Evolutionary conservation across 2,797 vertebrate species (phyloP), one percentile per base, ranked within the genome.

Genomic region (Etheostoma nigrum): DNA sequence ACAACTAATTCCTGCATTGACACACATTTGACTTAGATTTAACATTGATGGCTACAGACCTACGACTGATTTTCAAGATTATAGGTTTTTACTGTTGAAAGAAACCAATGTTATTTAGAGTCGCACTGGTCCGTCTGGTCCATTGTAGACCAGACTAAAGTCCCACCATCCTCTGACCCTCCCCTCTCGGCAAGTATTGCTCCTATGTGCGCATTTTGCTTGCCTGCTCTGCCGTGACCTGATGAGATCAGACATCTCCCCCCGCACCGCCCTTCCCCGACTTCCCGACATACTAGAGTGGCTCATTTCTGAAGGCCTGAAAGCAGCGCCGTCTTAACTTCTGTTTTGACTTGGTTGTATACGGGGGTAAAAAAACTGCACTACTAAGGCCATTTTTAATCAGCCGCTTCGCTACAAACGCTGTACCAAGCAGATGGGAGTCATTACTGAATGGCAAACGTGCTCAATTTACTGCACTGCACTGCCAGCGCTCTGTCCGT

Each of bases 401-500:
- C 92, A 87, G 90, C 81, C 60, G 73, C 87, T 84, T 78, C 68
- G 58, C 86, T 89, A 84, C 81, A 67, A 90, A 87, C 49, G 89
- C 90, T 74, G 87, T 81, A 82, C 82, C 75, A 59, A 91, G 89
- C 93, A 93, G 91, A 93, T 92, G 92, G 90, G 85, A 93, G 88
- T 93, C 92, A 92, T 93, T 93, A 94, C 81, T 11, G 72, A 70
- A 83, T 55, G 86, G 90, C 92, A 91, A 92, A 92, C 88, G 66
- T 74, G 82, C 87, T 92, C 91, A 86, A 85, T 94, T 92, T 88
- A 90, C 89, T 66, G 81, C 82, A 55, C 69, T 52, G 76, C 89
- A 48, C 81, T 66, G 91, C 82, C 86, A 84, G 84, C 74, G 72
- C 72, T 61, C 68, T 18, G 89, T 67, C 82, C 60, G 59, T 77